Evolutionary conservation across 2,113 vertebrate species (phyloP), one percentile per base, ranked within the genome.

Genomic region (Labrus mixtus): DNA sequence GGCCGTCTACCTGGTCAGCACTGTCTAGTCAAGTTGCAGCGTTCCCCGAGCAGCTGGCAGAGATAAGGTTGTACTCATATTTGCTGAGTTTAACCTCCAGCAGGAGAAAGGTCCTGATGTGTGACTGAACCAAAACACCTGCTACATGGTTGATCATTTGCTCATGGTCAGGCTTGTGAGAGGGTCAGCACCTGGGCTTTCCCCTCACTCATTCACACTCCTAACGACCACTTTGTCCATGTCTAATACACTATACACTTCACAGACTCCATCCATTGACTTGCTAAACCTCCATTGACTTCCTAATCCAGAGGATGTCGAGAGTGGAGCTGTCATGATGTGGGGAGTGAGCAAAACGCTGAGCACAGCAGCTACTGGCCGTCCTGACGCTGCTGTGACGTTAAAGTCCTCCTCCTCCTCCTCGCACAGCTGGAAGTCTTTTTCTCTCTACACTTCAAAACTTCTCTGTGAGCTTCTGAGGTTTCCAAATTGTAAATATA

Each of bases 401-500:
- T 46, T 15, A 12, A 54, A 6, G 19, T 17, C 15, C n/a, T 54
- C 25, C 46, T 46, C 46, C 46, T 48, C 7, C 46, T 46, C 46
- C 46, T 48, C 7, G 20, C 37, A 69, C 64, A 64, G 54, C 59
- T 46, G 50, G 58, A 74, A 68, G 13, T 56, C 36, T 72, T 25
- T 76, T 17, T 50, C n/a, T 51, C 43, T 65, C 63, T 58, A 29
- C 22, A 54, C 11, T 23, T 50, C 39, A 22, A 4, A 9, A 6
- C 60, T 50, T 46, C 33, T 12, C 50, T 10, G 6, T 45, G 69
- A 74, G 57, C 77, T 63, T 78, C 13, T 78, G 69, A 80, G 79
- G 70, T 76, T 84, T 84, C 53, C 56, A 39, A 88, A 86, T 83
- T 60, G 66, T 87, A 81, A 88, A 86, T 86, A 87, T 82, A 85